phyloP scores from a whole-genome alignment of 2,113 vertebrate species.

The Dasyornis broadbenti region DNA sequence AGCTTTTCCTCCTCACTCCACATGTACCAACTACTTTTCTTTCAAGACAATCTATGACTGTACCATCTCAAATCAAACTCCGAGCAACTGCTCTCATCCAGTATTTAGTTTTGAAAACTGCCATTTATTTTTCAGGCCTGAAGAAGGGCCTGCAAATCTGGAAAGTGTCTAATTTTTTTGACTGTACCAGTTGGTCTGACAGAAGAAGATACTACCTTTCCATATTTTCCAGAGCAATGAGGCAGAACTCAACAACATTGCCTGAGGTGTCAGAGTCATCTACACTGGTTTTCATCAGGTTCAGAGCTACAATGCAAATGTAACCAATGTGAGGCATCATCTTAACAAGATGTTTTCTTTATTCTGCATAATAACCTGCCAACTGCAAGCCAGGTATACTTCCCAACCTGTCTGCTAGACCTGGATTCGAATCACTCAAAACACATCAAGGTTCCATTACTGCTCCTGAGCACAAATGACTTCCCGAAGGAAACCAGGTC shows the following conservation, averaged over 20 bases:
- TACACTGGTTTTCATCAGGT: neutral
- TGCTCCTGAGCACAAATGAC: neutral
- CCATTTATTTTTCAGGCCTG: neutral
- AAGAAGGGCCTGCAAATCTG: neutral
- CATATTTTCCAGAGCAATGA: neutral
- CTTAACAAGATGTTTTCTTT: neutral
- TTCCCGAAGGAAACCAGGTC: neutral
- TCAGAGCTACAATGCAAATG: neutral
- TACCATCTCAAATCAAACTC: neutral
- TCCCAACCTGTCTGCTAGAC: neutral
- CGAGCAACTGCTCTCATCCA: neutral
- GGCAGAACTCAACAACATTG: neutral
- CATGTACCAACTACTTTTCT: neutral
- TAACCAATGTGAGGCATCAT: neutral
- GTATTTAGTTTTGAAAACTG: neutral
- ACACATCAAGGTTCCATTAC: neutral
- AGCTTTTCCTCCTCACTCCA: neutral
- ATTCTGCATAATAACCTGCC: neutral
- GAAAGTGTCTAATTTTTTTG: neutral
- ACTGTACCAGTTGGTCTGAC: neutral
- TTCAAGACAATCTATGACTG: neutral
- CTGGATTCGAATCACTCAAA: neutral
- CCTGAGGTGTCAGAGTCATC: neutral
- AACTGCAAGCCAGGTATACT: neutral
- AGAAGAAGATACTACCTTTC: neutral